Evolutionary conservation across 2,888 invertebrate species (phyloP), one percentile per base, ranked within the genome.

Genomic region (Xestia xanthographa): DNA sequence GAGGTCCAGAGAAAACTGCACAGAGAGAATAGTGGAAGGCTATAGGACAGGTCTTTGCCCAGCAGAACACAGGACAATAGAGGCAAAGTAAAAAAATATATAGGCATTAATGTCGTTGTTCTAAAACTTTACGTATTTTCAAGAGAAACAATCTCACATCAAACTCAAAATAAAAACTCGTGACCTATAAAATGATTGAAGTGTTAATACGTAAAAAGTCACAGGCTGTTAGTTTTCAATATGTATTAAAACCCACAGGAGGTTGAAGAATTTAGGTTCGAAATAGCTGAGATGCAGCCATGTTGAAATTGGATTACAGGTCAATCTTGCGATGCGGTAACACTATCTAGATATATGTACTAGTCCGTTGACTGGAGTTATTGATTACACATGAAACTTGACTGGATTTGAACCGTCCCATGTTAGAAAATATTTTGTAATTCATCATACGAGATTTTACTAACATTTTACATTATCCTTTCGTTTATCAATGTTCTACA

Each of bases 261-360:
- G 41, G 45, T 48, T 66, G 60, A 69, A 48, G 66, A 76, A 80
- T 80, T 69, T 56, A 62, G 53, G 41, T 50, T 45, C 26, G 12
- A 62, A 78, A 69, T 83, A 79, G 43, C 81, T 78, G 26, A 22
- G 50, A 67, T 58, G 83, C 50, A 66, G 70, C 34, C 66, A 74
- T 68, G 70, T 74, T 68, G 67, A 83, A 70, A 82, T 79, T 71
- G 73, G 73, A 83, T 83, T 83, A 83, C 79, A 53, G 70, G 71
- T 63, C 83, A 79, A 79, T 82, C 79, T 67, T 76, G 74, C 5
- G 72, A 50, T 73, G 79, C 60, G 66, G 63, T 60, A 45, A 58
- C 45, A 67, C 53, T 50, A n/a, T 26, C 48, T 77, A 50, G 34
- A 67, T 66, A 38, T 67, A 79, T 56, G 34, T 79, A 43, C 53